phyloP scores from a whole-genome alignment of 1,140 invertebrate genomes.

The Drosophila trapezifrons region DNA sequence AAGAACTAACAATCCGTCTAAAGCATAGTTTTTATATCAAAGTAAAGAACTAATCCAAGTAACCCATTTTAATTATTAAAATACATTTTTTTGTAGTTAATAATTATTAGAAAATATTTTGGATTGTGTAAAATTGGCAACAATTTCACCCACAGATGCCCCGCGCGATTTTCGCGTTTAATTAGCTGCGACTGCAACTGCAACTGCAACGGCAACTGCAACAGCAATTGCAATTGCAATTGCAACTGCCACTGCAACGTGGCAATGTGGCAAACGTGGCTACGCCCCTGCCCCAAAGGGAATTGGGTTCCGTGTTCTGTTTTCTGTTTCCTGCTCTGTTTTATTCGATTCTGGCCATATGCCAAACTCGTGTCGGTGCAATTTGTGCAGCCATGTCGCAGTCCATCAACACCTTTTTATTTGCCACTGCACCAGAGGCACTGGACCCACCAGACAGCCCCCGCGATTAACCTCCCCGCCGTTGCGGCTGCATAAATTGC shows the following conservation, averaged over 20 bases:
- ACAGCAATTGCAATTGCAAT: conserved; percentile 49
- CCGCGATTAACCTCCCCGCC: background rate
- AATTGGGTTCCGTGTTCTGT: conserved; percentile 4
- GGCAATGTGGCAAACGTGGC: conserved; percentile 12
- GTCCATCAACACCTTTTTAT: conserved; percentile 79
- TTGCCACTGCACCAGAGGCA: conserved; percentile 35
- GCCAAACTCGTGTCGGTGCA: conserved; percentile 66
- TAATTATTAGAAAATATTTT: no score
- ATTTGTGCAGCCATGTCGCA: conserved; percentile 77
- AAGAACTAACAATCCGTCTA: no score
- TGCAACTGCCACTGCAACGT: conserved; percentile 30
- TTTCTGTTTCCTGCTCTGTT: conserved; percentile 11
- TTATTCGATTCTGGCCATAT: conserved; percentile 57
- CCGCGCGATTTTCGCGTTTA: conserved; percentile 69
- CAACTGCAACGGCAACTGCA: conserved; percentile 45
- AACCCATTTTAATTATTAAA: no score
- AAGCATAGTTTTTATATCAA: no score
- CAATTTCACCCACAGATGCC: conserved; percentile 29
- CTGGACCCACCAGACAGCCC: background rate
- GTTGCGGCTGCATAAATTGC: conserved; percentile 36
- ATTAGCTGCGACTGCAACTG: conserved; percentile 69
- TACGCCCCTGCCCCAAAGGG: background rate
- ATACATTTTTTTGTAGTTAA: no score
- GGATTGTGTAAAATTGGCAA: conserved; percentile 46
- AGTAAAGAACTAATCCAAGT: no score